Evolutionary conservation across 2,113 vertebrate species (phyloP).

Genomic region (Cebus imitator): DNA sequence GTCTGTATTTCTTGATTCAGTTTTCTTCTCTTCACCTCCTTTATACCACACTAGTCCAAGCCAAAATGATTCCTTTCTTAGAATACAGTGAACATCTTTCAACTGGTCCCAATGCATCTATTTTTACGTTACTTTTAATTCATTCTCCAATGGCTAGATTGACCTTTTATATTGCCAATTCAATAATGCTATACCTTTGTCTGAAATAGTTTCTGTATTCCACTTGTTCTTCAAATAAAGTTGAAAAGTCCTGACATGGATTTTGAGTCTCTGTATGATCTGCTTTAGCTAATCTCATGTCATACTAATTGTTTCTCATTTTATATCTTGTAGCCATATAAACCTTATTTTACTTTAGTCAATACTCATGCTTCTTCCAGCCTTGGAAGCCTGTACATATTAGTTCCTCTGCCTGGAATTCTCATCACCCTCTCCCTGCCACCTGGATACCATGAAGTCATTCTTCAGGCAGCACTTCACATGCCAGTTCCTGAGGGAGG

Average conservation of each 20-base stretch:
- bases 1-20: not conserved
- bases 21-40: not conserved
- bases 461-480: not conserved
- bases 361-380: not conserved
- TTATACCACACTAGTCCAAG: not conserved
- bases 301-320: not conserved
- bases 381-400: not conserved
- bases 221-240: not conserved
- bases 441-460: not conserved
- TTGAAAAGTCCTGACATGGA: not conserved
- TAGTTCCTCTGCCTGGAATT: not conserved
- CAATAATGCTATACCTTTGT: not conserved
- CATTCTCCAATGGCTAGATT: not conserved
- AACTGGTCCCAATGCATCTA: not conserved
- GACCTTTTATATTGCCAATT: not conserved
- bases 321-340: not conserved
- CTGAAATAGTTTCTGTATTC: not conserved
- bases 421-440: not conserved
- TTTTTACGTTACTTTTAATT: not conserved
- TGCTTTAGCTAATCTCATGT: not conserved
- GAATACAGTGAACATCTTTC: not conserved
- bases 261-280: not conserved
- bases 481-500: not conserved
- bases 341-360: not conserved
- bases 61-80: not conserved